Evolutionary conservation across 2,888 invertebrate genomes (phyloP).

Genomic region (Nowickia ferox): DNA sequence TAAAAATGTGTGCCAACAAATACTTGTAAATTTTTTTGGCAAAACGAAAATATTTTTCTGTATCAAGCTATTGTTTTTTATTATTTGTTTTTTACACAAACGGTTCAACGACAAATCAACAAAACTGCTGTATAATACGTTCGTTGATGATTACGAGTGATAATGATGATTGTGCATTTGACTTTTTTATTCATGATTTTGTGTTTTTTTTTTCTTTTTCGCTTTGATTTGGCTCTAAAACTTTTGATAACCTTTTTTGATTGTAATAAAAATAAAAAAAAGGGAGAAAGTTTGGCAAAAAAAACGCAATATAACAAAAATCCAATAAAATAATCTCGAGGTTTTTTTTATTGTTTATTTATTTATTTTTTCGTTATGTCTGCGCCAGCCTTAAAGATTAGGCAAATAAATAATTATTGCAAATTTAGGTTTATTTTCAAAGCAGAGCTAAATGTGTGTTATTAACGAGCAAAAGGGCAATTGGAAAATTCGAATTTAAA

Average conservation of each 20-base stretch:
- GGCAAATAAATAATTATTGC: too few relatives aligned
- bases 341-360: not conserved
- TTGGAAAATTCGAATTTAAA: too few relatives aligned
- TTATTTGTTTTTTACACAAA: not conserved
- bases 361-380: not conserved
- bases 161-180: constrained; percentile 10
- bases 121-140: constrained; percentile 7
- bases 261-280: not conserved
- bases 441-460: too few relatives aligned
- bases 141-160: not conserved
- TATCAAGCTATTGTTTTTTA: too few relatives aligned
- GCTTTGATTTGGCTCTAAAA: not conserved
- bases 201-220: not conserved
- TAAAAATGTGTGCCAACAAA: too few relatives aligned
- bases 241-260: constrained; percentile 21
- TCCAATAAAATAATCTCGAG: not conserved
- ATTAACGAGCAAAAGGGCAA: too few relatives aligned
- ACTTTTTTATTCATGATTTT: constrained; percentile 9
- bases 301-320: not conserved
- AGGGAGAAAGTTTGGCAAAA: not conserved
- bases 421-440: not conserved
- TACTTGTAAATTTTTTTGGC: too few relatives aligned
- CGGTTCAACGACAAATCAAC: constrained; percentile 23
- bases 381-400: not conserved
- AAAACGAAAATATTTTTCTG: too few relatives aligned